Evolutionary conservation across 2,888 invertebrate genomes (phyloP), one percentile per base, ranked within the genome.

Genomic region (Lasius fuliginosus): DNA sequence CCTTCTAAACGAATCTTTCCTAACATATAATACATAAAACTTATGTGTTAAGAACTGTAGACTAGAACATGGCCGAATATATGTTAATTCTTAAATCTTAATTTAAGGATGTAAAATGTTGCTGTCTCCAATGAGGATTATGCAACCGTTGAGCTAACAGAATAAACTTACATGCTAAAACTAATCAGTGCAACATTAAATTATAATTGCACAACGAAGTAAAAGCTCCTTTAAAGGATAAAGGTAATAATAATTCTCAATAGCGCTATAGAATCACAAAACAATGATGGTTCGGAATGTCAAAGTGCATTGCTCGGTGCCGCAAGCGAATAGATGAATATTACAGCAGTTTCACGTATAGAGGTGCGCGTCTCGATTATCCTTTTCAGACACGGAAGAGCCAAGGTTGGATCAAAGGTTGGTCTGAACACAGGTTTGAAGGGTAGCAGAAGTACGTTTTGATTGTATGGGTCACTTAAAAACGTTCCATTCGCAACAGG

Each of bases 361-460:
- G 40, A 56, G 18, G 53, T n/a, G n/a, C 46, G 30, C 58, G 18
- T 73, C 30, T 60, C 12, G 23, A 0, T 81, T 71, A 56, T 30
- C 62, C 81, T 56, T 84, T 85, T 77, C 81, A 69, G 79, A 85
- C 27, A 23, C 71, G 87, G 83, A 86, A 86, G 83, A 86, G 82
- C 65, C 79, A 75, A 81, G 73, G 71, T 83, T 83, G 86, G 81
- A 84, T 90, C 82, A 82, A 71, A 86, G 85, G 82, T 92, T 92
- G 92, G 93, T 92, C 94, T 94, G 93, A 94, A 93, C 92, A 91
- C 92, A 93, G 90, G 89, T 94, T 94, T 94, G 92, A 93, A 94
- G 93, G 92, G 92, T 91, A 90, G 82, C 86, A 89, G 91, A 89
- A 90, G 87, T 79, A 62, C 49, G 42, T 84, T 62, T 85, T 86